phyloP scores from a whole-genome alignment of 2,888 invertebrate species.

The Apamea anceps region DNA sequence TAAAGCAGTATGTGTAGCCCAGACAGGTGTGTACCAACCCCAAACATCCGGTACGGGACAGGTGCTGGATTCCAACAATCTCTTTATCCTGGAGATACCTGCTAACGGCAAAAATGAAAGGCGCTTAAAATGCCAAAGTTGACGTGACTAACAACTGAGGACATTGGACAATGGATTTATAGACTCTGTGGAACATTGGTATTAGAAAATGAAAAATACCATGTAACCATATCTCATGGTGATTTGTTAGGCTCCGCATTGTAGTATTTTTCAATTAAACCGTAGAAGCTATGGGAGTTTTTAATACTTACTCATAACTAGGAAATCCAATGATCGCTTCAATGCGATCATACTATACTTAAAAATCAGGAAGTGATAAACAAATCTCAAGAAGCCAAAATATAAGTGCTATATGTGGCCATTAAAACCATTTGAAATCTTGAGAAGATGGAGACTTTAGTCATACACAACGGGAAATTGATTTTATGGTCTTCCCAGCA shows the following conservation, averaged over 20 bases:
- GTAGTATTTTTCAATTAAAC: background rate
- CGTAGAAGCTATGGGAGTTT: background rate
- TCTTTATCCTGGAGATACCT: conserved; percentile 55
- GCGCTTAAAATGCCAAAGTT: conserved; percentile 64
- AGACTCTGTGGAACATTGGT: background rate
- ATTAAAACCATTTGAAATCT: background rate
- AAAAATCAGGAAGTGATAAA: background rate
- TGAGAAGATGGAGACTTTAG: background rate
- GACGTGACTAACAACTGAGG: conserved; percentile 48
- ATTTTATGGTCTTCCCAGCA: conserved; percentile 5
- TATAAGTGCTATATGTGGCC: background rate
- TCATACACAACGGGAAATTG: background rate
- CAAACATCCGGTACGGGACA: conserved; percentile 71
- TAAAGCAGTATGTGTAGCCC: conserved; percentile 39
- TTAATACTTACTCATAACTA: background rate
- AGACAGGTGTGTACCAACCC: conserved; percentile 65
- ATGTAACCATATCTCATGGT: background rate
- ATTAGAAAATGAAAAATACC: conserved; percentile 16
- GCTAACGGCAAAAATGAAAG: conserved; percentile 67
- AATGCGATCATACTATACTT: background rate
- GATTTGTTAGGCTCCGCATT: background rate
- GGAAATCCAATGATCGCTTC: background rate
- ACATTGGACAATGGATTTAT: conserved; percentile 42
- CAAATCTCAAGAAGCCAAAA: background rate
- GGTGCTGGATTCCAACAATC: conserved; percentile 65